Evolutionary conservation across 2,797 vertebrate species (phyloP), one percentile per base, ranked within the genome.

Genomic region (Caiman crocodilus): DNA sequence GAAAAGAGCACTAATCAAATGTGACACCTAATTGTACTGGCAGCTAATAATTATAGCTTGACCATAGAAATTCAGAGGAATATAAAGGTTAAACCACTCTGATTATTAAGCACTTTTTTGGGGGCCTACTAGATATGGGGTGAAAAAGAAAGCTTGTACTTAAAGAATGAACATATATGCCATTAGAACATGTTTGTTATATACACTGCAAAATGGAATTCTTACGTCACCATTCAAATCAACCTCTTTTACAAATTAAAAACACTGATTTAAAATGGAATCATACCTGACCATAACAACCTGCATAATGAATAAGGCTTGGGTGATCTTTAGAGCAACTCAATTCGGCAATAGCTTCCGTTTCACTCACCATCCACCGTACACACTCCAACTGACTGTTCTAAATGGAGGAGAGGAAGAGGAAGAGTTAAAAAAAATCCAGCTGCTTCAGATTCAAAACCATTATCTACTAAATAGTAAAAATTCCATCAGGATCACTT

Each of bases 361-460:
- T 99, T 97, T 99, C 99, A 0, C 99, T 99, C 94, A 99, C 99
- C 99, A 99, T 99, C 99, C 99, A 99, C 81, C 99, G 98, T 61
- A 99, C 99, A 56, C 99, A 99, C 95, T 99, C 99, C 97, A 99
- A 96, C 12, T 99, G 99, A 88, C 99, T 99, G 25, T 99, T 99
- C 99, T 99, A 95, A 92, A 96, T 20, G 65, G 90, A 75, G 63
- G 7, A 13, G 82, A 63, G 83, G 79, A 76, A 87, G 82, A 90
- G 74, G 28, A 87, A 13, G 13, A 14, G 15, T 35, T 5, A 32
- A 74, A 79, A 28, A 84, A 86, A 77, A 73, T n/a, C 42, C 79
- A 94, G 2, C 5, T 91, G 14, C 89, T 84, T 90, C 55, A 85
- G n/a, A 50, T 92, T 82, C 80, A 88, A 85, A 90, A 75, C 84